Conservation (phyloP, 2,888 invertebrate genomes). For the Agonopterix alstromeriana region DNA sequence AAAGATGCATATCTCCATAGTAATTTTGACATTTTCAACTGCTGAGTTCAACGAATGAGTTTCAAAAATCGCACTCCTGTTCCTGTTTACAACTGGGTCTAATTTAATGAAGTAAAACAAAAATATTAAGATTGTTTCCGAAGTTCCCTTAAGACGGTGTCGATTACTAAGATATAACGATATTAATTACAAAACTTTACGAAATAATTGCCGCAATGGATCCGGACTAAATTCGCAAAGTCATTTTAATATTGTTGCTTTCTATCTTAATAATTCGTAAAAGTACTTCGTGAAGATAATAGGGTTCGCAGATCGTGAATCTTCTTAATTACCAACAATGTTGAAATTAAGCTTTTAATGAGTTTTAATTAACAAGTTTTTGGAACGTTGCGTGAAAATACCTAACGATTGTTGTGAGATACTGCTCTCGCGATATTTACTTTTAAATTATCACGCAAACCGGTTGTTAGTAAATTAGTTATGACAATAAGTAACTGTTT, state of each 20-base stretch:
- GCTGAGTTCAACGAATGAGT: too few relatives aligned
- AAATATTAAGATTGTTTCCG: too few relatives aligned
- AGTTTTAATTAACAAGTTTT: constrained; percentile 71
- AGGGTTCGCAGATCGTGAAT: constrained; percentile 66
- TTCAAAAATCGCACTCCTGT: too few relatives aligned
- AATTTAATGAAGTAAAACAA: too few relatives aligned
- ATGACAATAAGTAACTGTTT: constrained; percentile 4
- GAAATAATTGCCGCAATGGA: constrained; percentile 20
- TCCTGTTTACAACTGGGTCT: too few relatives aligned
- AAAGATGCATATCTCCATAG: too few relatives aligned
- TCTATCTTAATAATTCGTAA: constrained; percentile 56
- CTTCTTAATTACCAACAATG: constrained; percentile 72
- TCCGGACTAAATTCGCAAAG: constrained; percentile 22
- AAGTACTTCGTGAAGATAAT: constrained; percentile 58
- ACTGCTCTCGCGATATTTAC: constrained; percentile 28
- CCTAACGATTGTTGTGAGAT: constrained; percentile 40
- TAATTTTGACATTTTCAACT: too few relatives aligned
- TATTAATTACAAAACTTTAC: constrained; percentile 14
- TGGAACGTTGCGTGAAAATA: constrained; percentile 51
- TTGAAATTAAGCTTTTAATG: constrained; percentile 70
- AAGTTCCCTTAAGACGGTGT: constrained; percentile 5
- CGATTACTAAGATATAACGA: constrained; percentile 8
- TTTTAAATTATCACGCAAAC: constrained; percentile 19
- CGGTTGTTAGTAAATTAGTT: constrained; percentile 17
- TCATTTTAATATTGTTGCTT: constrained; percentile 46